Evolutionary conservation across 2,113 vertebrate genomes (phyloP), one percentile per base, ranked within the genome.

Genomic region (Hippotragus niger): DNA sequence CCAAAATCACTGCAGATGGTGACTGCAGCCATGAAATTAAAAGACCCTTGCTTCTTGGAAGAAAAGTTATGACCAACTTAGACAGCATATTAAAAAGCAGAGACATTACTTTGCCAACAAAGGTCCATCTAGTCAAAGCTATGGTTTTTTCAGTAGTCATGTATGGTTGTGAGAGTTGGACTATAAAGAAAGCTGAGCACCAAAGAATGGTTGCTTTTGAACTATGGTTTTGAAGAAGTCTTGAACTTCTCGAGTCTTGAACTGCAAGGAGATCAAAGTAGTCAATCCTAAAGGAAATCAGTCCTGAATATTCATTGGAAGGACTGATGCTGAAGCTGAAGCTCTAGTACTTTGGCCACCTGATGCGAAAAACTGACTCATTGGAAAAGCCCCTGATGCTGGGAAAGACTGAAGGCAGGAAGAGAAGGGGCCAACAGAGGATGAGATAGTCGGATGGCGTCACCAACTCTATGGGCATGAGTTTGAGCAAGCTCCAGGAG

Each of bases 301-400:
- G n/a, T 36, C n/a, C 19, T 40, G 67, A 71, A 71, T 71, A 71
- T 71, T 71, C 67, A 23, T 12, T 71, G n/a, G 67, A 71, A 71
- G 67, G n/a, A 40, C n/a, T 71, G n/a, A 23, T 40, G 67, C n/a
- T 71, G 67, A 71, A 71, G 67, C n/a, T 71, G n/a, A 71, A 40
- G 67, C 67, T 40, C n/a, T 10, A 40, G 16, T 71, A 40, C 67
- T 40, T 40, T 6, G n/a, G 19, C 67, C 19, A 23, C 67, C 67
- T 40, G 19, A 40, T 40, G n/a, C 0, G 0, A 71, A 71, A 19
- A 40, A 23, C n/a, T 71, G 67, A 71, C n/a, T 71, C n/a, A 40
- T 0, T 71, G n/a, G 19, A 12, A n/a, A 40, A 71, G n/a, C 5
- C 67, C 19, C n/a, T 23, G 2, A 6, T 40, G n/a, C n/a, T 40